Conservation (phyloP, 1,140 invertebrate species). For the Anagrus nilaparvatae region DNA sequence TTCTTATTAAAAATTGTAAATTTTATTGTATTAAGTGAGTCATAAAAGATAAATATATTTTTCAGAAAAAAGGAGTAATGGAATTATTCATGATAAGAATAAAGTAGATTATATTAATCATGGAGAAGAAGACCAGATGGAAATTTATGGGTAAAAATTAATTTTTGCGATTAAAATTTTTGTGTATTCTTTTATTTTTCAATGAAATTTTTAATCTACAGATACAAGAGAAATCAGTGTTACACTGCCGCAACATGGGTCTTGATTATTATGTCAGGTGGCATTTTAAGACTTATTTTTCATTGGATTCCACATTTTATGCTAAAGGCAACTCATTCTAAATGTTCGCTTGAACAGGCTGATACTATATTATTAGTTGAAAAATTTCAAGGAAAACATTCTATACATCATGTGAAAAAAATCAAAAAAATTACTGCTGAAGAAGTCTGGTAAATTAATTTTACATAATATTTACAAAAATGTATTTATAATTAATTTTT, state of each 20-base stretch:
- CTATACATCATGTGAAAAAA: slow-evolving; percentile 44
- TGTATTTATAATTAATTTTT: not conserved
- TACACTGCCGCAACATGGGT: slow-evolving; percentile 47
- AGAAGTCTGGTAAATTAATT: slow-evolving; percentile 32
- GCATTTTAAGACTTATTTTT: slow-evolving; percentile 53
- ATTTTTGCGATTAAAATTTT: not conserved
- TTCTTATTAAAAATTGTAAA: not conserved
- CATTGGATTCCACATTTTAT: slow-evolving; percentile 58
- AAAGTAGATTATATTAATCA: slow-evolving; percentile 50
- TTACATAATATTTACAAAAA: not conserved
- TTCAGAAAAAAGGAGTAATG: slow-evolving; percentile 35
- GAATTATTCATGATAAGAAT: slow-evolving; percentile 35
- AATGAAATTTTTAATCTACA: slow-evolving; percentile 26
- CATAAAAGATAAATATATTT: slow-evolving; percentile 18
- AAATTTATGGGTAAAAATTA: slow-evolving; percentile 40
- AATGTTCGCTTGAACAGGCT: slow-evolving; percentile 47
- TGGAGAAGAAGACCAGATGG: slow-evolving; percentile 62
- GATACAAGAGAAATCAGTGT: slow-evolving; percentile 43
- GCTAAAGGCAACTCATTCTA: slow-evolving; percentile 48
- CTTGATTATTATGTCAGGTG: slow-evolving; percentile 47
- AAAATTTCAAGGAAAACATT: slow-evolving; percentile 45
- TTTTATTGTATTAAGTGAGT: not conserved
- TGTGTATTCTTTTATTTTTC: too few relatives aligned
- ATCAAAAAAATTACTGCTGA: slow-evolving; percentile 34
- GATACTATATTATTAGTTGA: slow-evolving; percentile 51